phyloP scores from a whole-genome alignment of 2,113 vertebrate species.

The Limnothrissa miodon region DNA sequence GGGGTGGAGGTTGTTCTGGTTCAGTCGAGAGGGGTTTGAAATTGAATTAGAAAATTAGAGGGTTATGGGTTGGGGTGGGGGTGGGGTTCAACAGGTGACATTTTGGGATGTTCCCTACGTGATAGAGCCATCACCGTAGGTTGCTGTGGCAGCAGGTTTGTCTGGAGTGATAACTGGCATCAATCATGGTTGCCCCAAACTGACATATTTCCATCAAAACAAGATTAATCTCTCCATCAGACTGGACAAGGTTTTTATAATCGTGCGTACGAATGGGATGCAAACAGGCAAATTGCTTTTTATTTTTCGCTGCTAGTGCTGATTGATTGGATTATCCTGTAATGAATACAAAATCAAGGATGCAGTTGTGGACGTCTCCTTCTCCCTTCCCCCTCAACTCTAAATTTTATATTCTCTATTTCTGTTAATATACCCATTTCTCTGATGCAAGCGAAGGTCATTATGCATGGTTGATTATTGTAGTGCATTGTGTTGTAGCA shows the following conservation, averaged over 20 bases:
- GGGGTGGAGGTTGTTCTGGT: background rate
- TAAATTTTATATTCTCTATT: slow-evolving; percentile 25
- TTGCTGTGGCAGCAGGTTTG: slow-evolving; percentile 78
- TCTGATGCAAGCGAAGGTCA: background rate
- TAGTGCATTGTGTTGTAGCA: background rate
- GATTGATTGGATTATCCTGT: slow-evolving; percentile 47
- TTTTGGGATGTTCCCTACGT: slow-evolving; percentile 73
- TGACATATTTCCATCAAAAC: slow-evolving; percentile 87
- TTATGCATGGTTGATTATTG: slow-evolving; percentile 15
- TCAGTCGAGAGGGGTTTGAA: slow-evolving; percentile 41
- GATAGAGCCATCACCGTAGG: slow-evolving; percentile 77
- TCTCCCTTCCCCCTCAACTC: slow-evolving; percentile 23
- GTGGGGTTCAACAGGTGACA: slow-evolving; percentile 85
- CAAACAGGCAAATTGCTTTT: slow-evolving; percentile 84
- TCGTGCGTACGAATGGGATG: slow-evolving; percentile 76
- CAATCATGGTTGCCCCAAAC: slow-evolving; percentile 79
- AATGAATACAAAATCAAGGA: slow-evolving; percentile 51
- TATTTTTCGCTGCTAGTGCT: slow-evolving; percentile 65
- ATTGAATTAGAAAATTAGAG: slow-evolving; percentile 76
- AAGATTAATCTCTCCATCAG: slow-evolving; percentile 90
- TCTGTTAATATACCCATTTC: background rate
- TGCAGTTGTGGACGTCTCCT: slow-evolving; percentile 40
- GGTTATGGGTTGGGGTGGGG: slow-evolving; percentile 66
- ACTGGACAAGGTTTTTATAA: slow-evolving; percentile 80
- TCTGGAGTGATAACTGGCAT: slow-evolving; percentile 89